Conservation (phyloP, 37 sponge, comb jelly and placozoan genomes). For the Dysidea cf. avara region DNA sequence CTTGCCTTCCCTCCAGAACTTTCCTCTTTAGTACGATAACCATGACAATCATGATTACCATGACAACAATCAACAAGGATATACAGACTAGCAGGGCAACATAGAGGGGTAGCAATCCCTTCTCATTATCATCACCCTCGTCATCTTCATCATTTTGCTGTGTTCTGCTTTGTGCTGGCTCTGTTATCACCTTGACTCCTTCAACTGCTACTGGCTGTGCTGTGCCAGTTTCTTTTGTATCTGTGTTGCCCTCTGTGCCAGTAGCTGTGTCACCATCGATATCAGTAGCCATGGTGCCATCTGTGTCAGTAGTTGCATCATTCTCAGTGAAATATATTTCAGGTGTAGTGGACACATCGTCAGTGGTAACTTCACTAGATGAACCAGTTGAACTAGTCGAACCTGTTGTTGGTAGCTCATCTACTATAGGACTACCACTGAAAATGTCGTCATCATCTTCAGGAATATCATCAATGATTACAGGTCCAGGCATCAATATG, state of each 20-base stretch:
- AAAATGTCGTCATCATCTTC: too few species aligned
- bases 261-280: not conserved
- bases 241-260: not conserved
- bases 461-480: too few species aligned
- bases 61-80: not conserved
- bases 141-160: not conserved
- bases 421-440: too few species aligned
- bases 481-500: too few species aligned
- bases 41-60: constrained; percentile 2
- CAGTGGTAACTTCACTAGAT: too few species aligned
- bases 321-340: too few species aligned
- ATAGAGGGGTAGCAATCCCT: not conserved
- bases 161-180: not conserved
- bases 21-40: not conserved
- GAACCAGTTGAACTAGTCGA: too few species aligned
- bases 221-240: not conserved
- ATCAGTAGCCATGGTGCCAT: too few species aligned
- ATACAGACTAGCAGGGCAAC: not conserved
- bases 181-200: not conserved
- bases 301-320: too few species aligned
- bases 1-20: too few species aligned
- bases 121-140: constrained; percentile 2
- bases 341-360: too few species aligned
- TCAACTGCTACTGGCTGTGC: not conserved
- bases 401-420: too few species aligned